Evolutionary conservation across 2,113 vertebrate species (phyloP).

Genomic region (Gobius niger): DNA sequence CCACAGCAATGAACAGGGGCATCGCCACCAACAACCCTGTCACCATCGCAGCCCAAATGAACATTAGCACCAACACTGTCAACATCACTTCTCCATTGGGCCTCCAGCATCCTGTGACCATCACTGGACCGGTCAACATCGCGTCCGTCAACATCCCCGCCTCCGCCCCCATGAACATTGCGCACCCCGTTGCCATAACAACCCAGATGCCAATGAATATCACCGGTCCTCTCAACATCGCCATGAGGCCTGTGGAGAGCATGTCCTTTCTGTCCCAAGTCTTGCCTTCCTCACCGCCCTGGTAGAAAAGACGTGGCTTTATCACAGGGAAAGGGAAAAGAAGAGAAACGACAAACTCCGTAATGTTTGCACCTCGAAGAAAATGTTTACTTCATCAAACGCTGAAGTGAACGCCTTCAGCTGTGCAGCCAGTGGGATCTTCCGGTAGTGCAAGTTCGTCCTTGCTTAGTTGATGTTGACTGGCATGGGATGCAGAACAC

Average conservation of each 20-base stretch:
- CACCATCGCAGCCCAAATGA: slow-evolving; percentile 97
- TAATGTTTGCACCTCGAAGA: slow-evolving; percentile 43
- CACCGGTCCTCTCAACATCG: slow-evolving; percentile 93
- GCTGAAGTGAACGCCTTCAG: slow-evolving; percentile 51
- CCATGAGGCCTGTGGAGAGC: slow-evolving; percentile 95
- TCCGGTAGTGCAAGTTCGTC: slow-evolving; percentile 36
- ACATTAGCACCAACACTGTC: slow-evolving; percentile 96
- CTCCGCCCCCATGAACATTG: slow-evolving; percentile 90
- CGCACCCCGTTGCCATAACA: slow-evolving; percentile 94
- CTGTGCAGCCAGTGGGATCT: slow-evolving; percentile 36
- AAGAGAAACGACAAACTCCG: slow-evolving; percentile 52
- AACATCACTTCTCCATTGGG: slow-evolving; percentile 94
- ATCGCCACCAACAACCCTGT: slow-evolving; percentile 80
- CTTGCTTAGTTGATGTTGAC: slow-evolving; percentile 45
- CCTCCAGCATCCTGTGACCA: slow-evolving; percentile 94
- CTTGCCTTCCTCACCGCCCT: slow-evolving; percentile 94
- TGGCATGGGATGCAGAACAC: slow-evolving; percentile 44
- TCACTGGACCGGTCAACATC: slow-evolving; percentile 96
- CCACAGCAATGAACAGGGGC: slow-evolving; percentile 73
- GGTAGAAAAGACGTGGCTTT: slow-evolving; percentile 77
- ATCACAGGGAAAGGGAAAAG: slow-evolving; percentile 57
- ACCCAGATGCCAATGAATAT: slow-evolving; percentile 96
- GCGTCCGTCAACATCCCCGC: slow-evolving; percentile 91
- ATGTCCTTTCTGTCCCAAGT: slow-evolving; percentile 99
- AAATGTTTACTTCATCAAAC: slow-evolving; percentile 38